phyloP scores from a whole-genome alignment of 2,113 vertebrate genomes.

The Suricata suricatta region DNA sequence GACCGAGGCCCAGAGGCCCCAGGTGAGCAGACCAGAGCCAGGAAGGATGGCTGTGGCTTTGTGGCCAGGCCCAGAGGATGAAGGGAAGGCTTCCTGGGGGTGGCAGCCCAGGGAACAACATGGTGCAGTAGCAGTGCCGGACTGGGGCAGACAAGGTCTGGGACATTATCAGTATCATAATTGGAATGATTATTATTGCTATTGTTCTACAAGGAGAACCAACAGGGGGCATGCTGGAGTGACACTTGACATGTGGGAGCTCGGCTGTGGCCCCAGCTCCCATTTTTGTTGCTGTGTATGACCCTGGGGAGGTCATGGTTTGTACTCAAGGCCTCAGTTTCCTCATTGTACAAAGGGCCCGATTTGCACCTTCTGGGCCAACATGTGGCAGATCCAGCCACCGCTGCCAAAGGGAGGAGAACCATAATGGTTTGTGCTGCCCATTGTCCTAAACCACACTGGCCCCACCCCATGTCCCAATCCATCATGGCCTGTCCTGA shows the following conservation, averaged over 20 bases:
- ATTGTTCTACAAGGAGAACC: background rate
- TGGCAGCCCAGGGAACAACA: background rate
- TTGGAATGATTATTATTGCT: background rate
- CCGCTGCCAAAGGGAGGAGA: background rate
- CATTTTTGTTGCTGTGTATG: background rate
- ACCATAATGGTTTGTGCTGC: rapidly evolving
- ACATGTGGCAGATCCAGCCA: background rate
- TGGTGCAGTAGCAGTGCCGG: background rate
- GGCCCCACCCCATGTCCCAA: background rate
- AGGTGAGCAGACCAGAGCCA: background rate
- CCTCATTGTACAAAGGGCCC: background rate
- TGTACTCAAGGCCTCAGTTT: background rate
- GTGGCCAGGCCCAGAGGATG: too few species aligned
- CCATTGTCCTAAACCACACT: rapidly evolving
- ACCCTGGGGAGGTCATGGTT: background rate
- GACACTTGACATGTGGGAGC: background rate
- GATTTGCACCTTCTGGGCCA: background rate
- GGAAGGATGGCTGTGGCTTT: background rate
- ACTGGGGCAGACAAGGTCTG: background rate
- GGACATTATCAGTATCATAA: background rate
- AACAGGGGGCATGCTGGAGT: background rate
- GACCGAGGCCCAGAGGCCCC: background rate
- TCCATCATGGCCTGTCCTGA: background rate
- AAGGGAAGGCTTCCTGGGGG: background rate
- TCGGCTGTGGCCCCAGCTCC: background rate